Base-by-base conservation (phyloP, 2,797 vertebrate genomes). In the Balearica regulorum region DNA sequence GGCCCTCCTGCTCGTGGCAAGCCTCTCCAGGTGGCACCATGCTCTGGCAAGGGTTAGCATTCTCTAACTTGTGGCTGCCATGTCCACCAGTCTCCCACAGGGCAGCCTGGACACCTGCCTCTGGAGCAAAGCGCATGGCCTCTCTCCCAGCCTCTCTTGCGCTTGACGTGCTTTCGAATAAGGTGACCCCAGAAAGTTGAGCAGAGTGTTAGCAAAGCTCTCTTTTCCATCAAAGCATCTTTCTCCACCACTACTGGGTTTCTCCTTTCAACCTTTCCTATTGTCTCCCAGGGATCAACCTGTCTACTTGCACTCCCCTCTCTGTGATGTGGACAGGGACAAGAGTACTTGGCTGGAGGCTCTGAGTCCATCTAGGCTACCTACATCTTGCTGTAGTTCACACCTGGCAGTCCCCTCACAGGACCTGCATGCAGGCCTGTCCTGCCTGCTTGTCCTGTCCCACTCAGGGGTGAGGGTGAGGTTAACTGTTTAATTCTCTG, bases 241-340 rank as follows among this genome's bases (percentile, higher is more conserved):
- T 55, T 61, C 35, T 26, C 31, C 5, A 33, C 6, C 1, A 9
- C 46, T n/a, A 11, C 39, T 29, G 28, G 16, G 28, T 22, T 79
- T 41, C 39, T 84, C 33, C 29, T 51, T 64, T 51, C 51, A 37
- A 2, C 33, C 44, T 11, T 54, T 46, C 44, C 29, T 21, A 26
- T 53, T 16, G 21, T 41, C 48, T 60, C 8, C 5, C 24, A 53
- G 60, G 37, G 53, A 43, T 31, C 8, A 43, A 17, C 12, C 10
- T 26, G 5, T 8, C 33, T 28, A 16, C 41, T 62, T 31, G 31
- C 17, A 21, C 9, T 31, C 3, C 35, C 16, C 12, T 31, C n/a
- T 72, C 20, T 1, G 0, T 13, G 16, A 33, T 3, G 10, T 1
- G 0, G 20, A 39, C 21, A 29, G 13, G 15, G 29, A 33, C 0